These are phyloP conservation scores for Neodiprion virginianus DNA, from an alignment of 1,140 invertebrate genomes.

Conservation along the genomic window DNA sequence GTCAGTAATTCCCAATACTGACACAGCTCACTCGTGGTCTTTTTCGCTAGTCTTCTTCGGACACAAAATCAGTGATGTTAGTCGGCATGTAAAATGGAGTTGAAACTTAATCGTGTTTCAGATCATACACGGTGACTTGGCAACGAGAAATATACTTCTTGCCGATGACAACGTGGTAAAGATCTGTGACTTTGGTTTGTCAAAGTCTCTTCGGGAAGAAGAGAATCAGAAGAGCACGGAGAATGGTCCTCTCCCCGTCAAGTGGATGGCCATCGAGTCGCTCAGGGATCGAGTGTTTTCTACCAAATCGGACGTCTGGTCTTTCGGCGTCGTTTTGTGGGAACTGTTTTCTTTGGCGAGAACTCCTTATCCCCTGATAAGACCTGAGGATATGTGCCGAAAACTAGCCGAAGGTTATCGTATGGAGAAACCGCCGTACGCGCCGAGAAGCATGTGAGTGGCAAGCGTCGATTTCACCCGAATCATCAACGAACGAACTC, in stretches of 20 bases:
- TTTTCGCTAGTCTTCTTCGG: not conserved
- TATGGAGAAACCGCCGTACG: constrained; percentile 83
- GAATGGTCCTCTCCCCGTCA: constrained; percentile 77
- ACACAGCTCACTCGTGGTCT: not conserved
- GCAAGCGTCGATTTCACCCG: constrained; percentile 7
- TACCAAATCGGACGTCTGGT: constrained; percentile 92
- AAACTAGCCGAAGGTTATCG: constrained; percentile 84
- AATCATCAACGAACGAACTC: not conserved
- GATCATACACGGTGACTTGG: constrained; percentile 94
- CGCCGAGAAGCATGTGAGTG: constrained; percentile 76
- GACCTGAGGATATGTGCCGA: constrained; percentile 74
- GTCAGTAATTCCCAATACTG: too few species aligned
- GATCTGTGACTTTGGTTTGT: constrained; percentile 97
- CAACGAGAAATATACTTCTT: constrained; percentile 94
- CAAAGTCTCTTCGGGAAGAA: constrained; percentile 88
- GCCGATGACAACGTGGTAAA: constrained; percentile 89
- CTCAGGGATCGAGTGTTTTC: constrained; percentile 82
- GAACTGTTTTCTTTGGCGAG: constrained; percentile 90
- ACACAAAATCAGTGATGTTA: too few species aligned
- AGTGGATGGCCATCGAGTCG: constrained; percentile 86
- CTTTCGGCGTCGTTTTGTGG: constrained; percentile 93
- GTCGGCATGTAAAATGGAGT: not conserved
- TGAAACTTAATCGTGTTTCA: constrained; percentile 41
- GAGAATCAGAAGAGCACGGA: constrained; percentile 94
- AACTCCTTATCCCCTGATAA: constrained; percentile 87